Evolutionary conservation across 2,888 invertebrate species (phyloP), one percentile per base, ranked within the genome.

Genomic region (Pheosia tremula): DNA sequence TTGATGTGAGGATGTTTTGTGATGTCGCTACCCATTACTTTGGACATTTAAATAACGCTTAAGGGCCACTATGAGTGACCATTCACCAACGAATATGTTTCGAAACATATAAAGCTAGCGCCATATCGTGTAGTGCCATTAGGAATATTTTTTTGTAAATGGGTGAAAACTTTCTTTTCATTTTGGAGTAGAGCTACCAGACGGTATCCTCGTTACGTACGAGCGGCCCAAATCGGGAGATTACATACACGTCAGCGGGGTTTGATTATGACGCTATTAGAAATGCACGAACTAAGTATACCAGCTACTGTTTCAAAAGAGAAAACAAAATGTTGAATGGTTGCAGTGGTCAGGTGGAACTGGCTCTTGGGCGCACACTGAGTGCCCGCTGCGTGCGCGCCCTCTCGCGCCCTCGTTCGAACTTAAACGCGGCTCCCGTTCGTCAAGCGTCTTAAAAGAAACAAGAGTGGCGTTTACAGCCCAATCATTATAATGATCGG

Each of bases 401-500:
- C 64, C 68, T 75, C 67, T 69, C 66, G 49, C 59, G 61, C 69
- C 68, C 56, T 70, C 62, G 61, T 62, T 76, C 68, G 71, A 76
- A 81, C 87, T 86, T 86, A 87, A 87, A 86, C 81, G 82, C 83
- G 88, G 90, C 90, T 91, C 89, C 90, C 84, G 90, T 90, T 86
- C 89, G 88, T 88, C 88, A 86, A 88, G 80, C 83, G 74, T 76
- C 81, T 82, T 75, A 85, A 89, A 89, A 87, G 76, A 78, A 86
- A 82, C 84, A 87, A 87, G 81, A 87, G 82, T 86, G 82, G 85
- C 88, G 89, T 88, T 89, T 90, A 89, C 87, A 81, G 89, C 76
- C 83, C 90, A 91, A 91, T 93, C 91, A 92, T 92, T 91, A 88
- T 93, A 92, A 92, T 92, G 89, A 92, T 84, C 85, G 90, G 90